Evolutionary conservation across 23 tunicate species (phyloP).

Genomic region (Halocynthia aurantium): DNA sequence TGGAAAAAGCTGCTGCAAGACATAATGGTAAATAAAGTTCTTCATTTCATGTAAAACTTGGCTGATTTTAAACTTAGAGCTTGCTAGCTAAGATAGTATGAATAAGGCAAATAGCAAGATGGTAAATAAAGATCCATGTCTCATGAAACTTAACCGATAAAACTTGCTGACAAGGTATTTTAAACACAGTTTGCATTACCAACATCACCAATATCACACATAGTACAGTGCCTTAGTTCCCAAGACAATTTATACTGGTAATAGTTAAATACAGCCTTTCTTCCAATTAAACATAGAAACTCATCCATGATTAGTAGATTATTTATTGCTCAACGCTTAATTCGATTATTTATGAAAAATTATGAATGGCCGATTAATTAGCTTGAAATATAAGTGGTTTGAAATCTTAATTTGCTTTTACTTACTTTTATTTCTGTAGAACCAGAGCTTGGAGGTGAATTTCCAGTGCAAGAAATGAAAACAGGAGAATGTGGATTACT

Average conservation of each 20-base stretch:
- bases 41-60: too few relatives aligned
- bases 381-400: not conserved
- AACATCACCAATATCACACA: too few relatives aligned
- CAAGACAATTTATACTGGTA: too few relatives aligned
- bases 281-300: not conserved
- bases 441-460: conserved; percentile 99
- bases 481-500: conserved; percentile 88
- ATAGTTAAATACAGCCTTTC: too few relatives aligned
- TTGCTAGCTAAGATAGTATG: too few relatives aligned
- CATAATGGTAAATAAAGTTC: conserved; percentile 57
- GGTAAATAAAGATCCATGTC: too few relatives aligned
- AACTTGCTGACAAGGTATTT: too few relatives aligned
- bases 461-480: conserved; percentile 93
- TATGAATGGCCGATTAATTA: not conserved
- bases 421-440: conserved; percentile 10
- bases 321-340: not conserved
- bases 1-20: conserved; percentile 96
- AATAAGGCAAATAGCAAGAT: too few relatives aligned
- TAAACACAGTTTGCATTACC: too few relatives aligned
- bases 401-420: not conserved
- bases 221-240: too few relatives aligned
- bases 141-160: too few relatives aligned
- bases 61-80: too few relatives aligned
- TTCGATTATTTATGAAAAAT: not conserved
- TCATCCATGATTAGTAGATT: not conserved